Evolutionary conservation across 2,113 vertebrate genomes (phyloP), one percentile per base, ranked within the genome.

Genomic region (Lophotis ruficrista): DNA sequence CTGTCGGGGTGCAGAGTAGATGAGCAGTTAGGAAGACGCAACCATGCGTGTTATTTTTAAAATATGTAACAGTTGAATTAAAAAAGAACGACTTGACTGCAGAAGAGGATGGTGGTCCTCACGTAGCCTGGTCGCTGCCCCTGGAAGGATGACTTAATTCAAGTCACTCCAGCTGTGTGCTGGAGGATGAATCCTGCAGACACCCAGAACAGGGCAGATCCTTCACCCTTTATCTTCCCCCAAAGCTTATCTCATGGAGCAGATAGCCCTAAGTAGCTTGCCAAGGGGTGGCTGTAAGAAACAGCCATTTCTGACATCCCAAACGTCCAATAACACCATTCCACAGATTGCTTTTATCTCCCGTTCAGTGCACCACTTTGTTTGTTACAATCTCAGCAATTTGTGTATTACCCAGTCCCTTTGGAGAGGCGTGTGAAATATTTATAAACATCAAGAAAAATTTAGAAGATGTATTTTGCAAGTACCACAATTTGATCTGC

Each of bases 371-470:
- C 33, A 87, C 4, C 51, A 70, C 50, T 58, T 90, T 90, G 16
- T 91, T 91, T 75, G 48, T 28, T 91, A 73, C 71, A 77, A 71
- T 92, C 65, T 83, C 82, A 94, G 88, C 76, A 90, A 87, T 77
- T 83, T 89, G 35, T 87, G 43, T 84, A 73, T 76, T 95, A 69
- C 3, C 10, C 19, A 47, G 35, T 80, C 82, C 37, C 50, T 91
- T 69, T 61, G 62, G 62, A 91, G 35, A 16, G 87, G 22, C 14
- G 64, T n/a, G 48, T 93, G 64, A 95, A 95, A 91, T 90, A 93
- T 94, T 97, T 88, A 92, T 94, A 83, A 95, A 89, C 70, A 51
- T 50, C 23, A 88, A 79, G 75, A 75, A 95, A 77, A 94, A 45
- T 77, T 96, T 81, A 82, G 66, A 95, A 93, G 57, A 91, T 41